Conservation (phyloP, 1,140 invertebrate genomes). For the Cardiocondyla obscurior region DNA sequence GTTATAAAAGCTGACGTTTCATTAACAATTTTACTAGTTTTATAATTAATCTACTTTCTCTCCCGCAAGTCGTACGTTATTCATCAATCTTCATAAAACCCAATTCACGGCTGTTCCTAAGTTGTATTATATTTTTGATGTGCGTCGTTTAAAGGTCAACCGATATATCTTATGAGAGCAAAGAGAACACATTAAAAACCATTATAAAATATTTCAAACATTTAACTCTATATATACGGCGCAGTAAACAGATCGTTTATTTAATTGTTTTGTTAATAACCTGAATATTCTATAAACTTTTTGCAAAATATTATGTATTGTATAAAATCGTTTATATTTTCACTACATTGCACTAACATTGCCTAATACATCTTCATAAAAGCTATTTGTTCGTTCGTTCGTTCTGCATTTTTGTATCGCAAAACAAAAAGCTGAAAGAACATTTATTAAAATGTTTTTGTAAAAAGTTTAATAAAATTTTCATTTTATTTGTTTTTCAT, state of each 20-base stretch:
- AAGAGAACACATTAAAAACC: neutral
- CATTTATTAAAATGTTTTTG: slow-evolving; percentile 42
- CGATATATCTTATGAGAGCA: slow-evolving; percentile 6
- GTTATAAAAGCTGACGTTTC: slow-evolving; percentile 19
- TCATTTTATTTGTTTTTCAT: slow-evolving; percentile 27
- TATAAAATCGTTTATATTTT: slow-evolving; percentile 10
- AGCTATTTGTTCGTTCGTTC: slow-evolving; percentile 3
- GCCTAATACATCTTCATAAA: slow-evolving; percentile 46
- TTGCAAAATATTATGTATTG: neutral
- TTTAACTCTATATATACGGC: neutral
- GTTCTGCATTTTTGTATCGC: slow-evolving; percentile 16
- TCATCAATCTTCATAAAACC: slow-evolving; percentile 62
- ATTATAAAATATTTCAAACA: neutral
- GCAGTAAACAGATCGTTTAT: neutral
- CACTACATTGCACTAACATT: neutral
- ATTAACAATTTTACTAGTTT: slow-evolving; percentile 48
- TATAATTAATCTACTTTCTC: slow-evolving; percentile 37
- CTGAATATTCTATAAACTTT: neutral
- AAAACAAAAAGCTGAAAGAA: slow-evolving; percentile 24
- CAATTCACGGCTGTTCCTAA: slow-evolving; percentile 25
- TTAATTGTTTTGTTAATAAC: slow-evolving; percentile 1
- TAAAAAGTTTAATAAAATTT: slow-evolving; percentile 39
- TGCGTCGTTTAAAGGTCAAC: slow-evolving; percentile 1
- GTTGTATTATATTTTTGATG: slow-evolving; percentile 28
- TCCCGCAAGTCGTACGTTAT: neutral